Conservation (phyloP, 2,797 vertebrate genomes). For the Oceanodroma leucorhoa region DNA sequence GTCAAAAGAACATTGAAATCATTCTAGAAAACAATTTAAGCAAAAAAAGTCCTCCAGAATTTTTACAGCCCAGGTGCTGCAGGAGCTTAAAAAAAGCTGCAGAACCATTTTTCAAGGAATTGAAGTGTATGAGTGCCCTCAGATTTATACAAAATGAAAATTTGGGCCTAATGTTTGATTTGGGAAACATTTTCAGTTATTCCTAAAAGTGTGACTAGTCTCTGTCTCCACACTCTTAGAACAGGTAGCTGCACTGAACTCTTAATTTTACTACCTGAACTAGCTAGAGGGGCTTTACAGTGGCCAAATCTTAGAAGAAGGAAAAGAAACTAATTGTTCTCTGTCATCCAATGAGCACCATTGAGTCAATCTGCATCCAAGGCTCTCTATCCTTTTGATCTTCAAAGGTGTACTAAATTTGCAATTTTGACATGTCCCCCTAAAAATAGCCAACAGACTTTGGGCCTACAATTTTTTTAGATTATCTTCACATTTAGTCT, state of each 20-base stretch:
- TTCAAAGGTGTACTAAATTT: neutral
- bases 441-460: neutral
- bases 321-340: neutral
- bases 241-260: neutral
- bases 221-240: neutral
- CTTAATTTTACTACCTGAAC: neutral
- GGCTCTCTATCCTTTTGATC: neutral
- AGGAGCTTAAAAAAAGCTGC: neutral
- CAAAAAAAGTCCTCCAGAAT: neutral
- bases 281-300: neutral
- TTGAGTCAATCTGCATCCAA: neutral
- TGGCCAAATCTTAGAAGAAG: neutral
- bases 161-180: neutral
- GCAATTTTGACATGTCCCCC: neutral
- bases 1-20: neutral
- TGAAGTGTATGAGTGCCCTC: neutral
- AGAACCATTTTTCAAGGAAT: neutral
- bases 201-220: neutral
- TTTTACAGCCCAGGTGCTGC: neutral
- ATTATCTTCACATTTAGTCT: neutral
- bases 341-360: neutral
- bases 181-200: neutral
- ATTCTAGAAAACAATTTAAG: neutral
- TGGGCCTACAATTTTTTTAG: neutral
- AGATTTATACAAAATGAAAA: neutral